Conservation (phyloP, 2,797 vertebrate genomes). For the Apogon hyalosoma region DNA sequence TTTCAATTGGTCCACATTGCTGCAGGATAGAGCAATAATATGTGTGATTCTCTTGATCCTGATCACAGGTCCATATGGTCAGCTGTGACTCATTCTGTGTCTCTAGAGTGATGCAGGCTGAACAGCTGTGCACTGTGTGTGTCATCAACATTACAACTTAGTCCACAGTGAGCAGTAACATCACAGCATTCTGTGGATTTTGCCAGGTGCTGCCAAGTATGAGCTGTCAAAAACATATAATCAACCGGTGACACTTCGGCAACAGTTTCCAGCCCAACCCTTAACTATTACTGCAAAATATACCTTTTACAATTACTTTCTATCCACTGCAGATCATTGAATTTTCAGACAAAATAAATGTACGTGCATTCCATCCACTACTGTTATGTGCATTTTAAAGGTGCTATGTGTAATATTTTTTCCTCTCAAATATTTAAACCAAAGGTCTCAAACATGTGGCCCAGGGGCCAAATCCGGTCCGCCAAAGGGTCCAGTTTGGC, state of each 20-base stretch:
- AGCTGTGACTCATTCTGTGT: constrained; percentile 51
- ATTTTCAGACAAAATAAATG: too few species aligned
- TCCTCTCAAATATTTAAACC: too few species aligned
- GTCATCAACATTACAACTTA: background rate
- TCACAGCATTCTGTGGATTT: background rate
- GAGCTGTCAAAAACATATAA: background rate
- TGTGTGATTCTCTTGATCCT: constrained; percentile 29
- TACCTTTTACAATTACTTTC: background rate
- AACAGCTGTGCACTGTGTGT: constrained; percentile 33
- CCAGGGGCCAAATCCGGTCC: too few species aligned
- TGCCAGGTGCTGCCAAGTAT: background rate
- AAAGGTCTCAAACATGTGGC: too few species aligned
- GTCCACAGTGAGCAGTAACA: constrained; percentile 17
- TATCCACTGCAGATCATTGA: too few species aligned
- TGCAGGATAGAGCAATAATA: background rate
- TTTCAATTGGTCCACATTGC: constrained; percentile 9
- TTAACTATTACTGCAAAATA: background rate
- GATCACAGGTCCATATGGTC: constrained; percentile 38
- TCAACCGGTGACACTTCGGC: background rate
- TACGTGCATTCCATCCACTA: too few species aligned
- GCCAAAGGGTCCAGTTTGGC: too few species aligned
- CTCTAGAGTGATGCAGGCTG: constrained; percentile 25
- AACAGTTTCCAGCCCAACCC: background rate
- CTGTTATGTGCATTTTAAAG: too few species aligned
- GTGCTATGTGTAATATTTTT: too few species aligned